Evolutionary conservation across 2,888 invertebrate genomes (phyloP), one percentile per base, ranked within the genome.

Genomic region (Choristoneura rosaceana): DNA sequence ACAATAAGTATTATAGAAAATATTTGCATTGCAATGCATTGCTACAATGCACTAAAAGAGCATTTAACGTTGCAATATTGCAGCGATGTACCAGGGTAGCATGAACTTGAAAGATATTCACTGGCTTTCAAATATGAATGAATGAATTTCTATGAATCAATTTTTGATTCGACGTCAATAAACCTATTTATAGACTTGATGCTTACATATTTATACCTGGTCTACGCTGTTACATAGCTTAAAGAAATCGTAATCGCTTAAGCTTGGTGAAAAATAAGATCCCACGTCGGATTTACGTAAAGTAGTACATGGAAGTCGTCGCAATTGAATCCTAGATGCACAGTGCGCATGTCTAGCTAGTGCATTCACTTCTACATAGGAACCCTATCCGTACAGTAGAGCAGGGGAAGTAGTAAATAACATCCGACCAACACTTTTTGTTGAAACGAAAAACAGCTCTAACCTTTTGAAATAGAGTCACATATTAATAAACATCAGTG

Each of bases 331-430:
- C 52, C 1, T 7, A n/a, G 41, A 7, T 5, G 52, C 52, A 12
- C 3, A 71, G 15, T 61, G 61, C 66, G 71, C 71, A 71, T 17
- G 66, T 71, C 71, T 71, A 71, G 55, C 71, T 71, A 71, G 55
- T 61, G 61, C 65, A 70, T 65, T 25, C 47, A 61, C 70, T 50
- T 66, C 61, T 71, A 66, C 71, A 62, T 45, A 71, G 52, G 25
- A 66, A 71, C 10, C 45, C 61, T 61, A 55, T 45, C 52, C 61
- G 17, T 43, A 45, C 17, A 52, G 52, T 52, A 17, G 5, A 10
- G 34, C 14, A 7, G n/a, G n/a, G 34, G 38, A 5, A 34, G 59
- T 59, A 59, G 33, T 14, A 17, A 34, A 59, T 38, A 55, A 55
- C 55, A 25, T 4, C 25, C 25, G 8, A 25, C 55, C 4, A 25